Evolutionary conservation across 2,113 vertebrate genomes (phyloP).

Genomic region (Corapipo altera): DNA sequence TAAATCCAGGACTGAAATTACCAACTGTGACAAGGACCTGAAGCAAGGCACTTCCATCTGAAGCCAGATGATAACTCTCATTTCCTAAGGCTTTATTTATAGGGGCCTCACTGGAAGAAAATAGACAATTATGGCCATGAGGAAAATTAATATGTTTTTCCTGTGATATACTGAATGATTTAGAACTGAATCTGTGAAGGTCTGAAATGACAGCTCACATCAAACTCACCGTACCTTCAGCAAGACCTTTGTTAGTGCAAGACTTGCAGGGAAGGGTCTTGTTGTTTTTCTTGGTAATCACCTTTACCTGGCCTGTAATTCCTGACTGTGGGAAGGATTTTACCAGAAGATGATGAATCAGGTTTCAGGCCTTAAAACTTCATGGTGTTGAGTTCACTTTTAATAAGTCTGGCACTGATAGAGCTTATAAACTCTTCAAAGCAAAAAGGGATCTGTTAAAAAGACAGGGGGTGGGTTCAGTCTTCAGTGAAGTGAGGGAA

Average conservation of each 20-base stretch:
- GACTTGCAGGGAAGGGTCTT: background rate
- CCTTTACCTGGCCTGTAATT: background rate
- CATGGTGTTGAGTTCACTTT: background rate
- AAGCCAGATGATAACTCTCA: background rate
- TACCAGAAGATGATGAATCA: background rate
- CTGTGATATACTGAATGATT: background rate
- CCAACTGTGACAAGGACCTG: background rate
- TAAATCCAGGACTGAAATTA: background rate
- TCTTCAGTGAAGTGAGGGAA: background rate
- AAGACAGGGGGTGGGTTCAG: background rate
- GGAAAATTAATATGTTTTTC: background rate
- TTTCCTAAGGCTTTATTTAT: constrained; percentile 8
- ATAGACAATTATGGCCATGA: background rate
- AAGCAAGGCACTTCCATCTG: background rate
- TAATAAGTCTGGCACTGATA: background rate
- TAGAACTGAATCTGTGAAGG: background rate
- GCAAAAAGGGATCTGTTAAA: background rate
- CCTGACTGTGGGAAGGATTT: background rate
- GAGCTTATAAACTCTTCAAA: constrained; percentile 21
- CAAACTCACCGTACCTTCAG: background rate
- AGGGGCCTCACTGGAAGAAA: background rate
- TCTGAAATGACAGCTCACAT: background rate
- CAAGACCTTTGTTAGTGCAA: background rate
- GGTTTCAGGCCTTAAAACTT: background rate
- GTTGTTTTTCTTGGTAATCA: background rate